These are phyloP conservation scores for Sebastes hopkinsi DNA, from an alignment of 2,797 vertebrate species.

Conservation along the genomic window DNA sequence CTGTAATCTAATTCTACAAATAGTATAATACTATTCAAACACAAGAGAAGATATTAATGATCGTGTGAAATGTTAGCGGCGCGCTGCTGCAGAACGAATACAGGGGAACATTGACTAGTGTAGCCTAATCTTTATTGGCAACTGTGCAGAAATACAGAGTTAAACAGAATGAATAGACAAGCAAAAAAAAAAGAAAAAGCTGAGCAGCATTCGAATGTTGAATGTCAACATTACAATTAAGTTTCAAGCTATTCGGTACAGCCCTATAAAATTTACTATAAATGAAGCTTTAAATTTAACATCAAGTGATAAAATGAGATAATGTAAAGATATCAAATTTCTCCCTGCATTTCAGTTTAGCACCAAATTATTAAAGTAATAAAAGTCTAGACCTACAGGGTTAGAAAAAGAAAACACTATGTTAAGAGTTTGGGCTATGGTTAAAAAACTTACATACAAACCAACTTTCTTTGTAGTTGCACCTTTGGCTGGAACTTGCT, in stretches of 20 bases:
- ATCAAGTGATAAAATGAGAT: neutral
- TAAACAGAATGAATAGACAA: neutral
- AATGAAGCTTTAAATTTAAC: neutral
- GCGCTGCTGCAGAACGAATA: neutral
- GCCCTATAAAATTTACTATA: neutral
- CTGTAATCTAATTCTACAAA: neutral
- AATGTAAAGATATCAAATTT: neutral
- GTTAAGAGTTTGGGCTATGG: neutral
- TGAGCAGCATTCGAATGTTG: neutral
- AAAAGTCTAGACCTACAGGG: neutral
- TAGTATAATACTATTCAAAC: neutral
- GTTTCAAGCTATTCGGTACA: neutral
- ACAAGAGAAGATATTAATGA: neutral
- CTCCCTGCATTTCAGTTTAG: neutral
- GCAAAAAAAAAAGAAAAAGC: neutral
- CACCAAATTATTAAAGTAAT: neutral
- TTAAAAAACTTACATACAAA: neutral
- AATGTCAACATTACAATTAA: neutral
- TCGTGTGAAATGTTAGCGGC: neutral
- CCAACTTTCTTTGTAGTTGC: slow-evolving; percentile 5
- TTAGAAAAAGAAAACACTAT: neutral
- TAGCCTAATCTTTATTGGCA: neutral
- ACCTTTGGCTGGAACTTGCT: slow-evolving; percentile 15
- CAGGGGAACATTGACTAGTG: neutral
- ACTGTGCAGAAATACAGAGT: neutral